Conservation (phyloP, 2,113 vertebrate species). For the Mionectes macconnelli region DNA sequence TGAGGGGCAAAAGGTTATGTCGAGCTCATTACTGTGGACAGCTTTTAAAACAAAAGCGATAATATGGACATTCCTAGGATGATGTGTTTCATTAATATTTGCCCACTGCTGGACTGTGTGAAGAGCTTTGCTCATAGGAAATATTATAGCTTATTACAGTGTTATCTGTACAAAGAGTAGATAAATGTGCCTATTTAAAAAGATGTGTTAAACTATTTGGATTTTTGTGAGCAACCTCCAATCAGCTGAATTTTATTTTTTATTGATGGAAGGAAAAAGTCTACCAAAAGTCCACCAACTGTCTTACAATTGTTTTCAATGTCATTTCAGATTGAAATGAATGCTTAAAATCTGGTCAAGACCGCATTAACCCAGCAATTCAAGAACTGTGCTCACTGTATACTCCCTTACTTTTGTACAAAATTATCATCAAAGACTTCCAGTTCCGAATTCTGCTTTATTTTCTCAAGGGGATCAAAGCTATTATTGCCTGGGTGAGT, state of each 20-base stretch:
- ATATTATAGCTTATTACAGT: not conserved
- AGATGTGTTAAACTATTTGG: not conserved
- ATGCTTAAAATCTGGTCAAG: not conserved
- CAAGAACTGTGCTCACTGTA: rapidly evolving
- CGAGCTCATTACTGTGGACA: slow-evolving; percentile 50
- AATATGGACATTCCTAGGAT: slow-evolving; percentile 57
- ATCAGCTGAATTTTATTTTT: not conserved
- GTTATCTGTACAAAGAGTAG: not conserved
- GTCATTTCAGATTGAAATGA: not conserved
- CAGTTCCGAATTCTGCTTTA: not conserved
- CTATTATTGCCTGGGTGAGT: not conserved
- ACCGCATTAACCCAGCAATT: not conserved
- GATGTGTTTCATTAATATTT: slow-evolving; percentile 59
- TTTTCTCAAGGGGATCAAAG: not conserved
- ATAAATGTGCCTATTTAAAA: not conserved
- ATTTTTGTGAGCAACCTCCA: not conserved
- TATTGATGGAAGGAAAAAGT: not conserved
- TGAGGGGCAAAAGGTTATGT: slow-evolving; percentile 52
- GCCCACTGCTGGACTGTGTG: not conserved
- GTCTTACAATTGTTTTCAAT: not conserved
- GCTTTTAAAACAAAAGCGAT: slow-evolving; percentile 49
- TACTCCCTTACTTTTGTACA: not conserved
- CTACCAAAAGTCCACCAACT: not conserved
- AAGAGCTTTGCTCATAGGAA: not conserved
- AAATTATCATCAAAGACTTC: not conserved